Percentiles rank a stretch among this genome's conserved stretches.
Evolutionary conservation across 2,113 vertebrate genomes (phyloP).

Genomic region (Calidris pugnax): DNA sequence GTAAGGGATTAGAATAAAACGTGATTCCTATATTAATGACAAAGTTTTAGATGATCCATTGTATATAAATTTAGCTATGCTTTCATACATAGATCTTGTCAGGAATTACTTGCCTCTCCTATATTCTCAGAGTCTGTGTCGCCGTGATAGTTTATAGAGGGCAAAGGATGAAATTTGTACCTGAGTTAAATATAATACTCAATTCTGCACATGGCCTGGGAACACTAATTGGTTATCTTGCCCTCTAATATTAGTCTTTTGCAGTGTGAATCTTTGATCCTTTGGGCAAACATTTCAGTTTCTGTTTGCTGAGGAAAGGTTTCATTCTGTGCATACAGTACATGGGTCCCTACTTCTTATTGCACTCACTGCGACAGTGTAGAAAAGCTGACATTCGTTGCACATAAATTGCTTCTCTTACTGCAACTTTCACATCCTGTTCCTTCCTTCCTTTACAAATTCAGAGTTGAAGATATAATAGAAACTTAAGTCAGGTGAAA

Average conservation of each 20-base stretch:
- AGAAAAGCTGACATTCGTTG: not conserved
- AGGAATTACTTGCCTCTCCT: not conserved
- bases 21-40: not conserved
- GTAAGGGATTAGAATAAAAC: not conserved
- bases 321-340: conserved; percentile 30
- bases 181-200: conserved; percentile 43
- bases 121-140: not conserved
- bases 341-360: conserved; percentile 28
- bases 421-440: not conserved
- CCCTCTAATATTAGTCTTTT: conserved; percentile 54
- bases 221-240: conserved; percentile 46
- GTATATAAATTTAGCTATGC: not conserved
- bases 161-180: conserved; percentile 26
- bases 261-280: conserved; percentile 37
- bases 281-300: conserved; percentile 63
- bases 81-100: not conserved
- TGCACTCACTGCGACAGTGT: not conserved
- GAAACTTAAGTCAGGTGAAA: not conserved
- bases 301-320: conserved; percentile 51
- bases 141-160: not conserved
- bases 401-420: conserved; percentile 6
- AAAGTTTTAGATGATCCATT: not conserved
- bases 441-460: not conserved
- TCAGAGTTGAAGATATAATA: not conserved
- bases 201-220: conserved; percentile 28